Percentiles rank a stretch among this genome's conserved stretches.
These are phyloP conservation scores for Buathra laborator DNA, from an alignment of 2,888 invertebrate species.

Conservation along the genomic window DNA sequence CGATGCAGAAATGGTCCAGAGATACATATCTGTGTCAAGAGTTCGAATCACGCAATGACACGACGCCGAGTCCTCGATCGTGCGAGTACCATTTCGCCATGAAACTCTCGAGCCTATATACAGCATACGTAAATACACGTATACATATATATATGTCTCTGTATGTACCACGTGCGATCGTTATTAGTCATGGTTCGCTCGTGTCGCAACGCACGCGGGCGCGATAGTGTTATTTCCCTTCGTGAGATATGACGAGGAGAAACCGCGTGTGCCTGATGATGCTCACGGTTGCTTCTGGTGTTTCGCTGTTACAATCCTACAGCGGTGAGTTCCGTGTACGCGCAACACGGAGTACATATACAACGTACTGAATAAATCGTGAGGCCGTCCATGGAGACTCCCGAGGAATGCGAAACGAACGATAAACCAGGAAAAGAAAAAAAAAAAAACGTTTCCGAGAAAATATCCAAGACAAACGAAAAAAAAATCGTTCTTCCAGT, in stretches of 20 bases:
- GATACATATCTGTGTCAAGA: constrained; percentile 34
- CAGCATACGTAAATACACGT: constrained; percentile 14
- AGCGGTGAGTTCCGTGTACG: constrained; percentile 38
- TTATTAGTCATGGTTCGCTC: constrained; percentile 68
- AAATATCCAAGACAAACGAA: background rate
- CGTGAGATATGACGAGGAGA: constrained; percentile 45
- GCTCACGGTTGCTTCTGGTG: constrained; percentile 42
- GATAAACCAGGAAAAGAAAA: constrained; percentile 48
- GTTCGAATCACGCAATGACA: constrained; percentile 27
- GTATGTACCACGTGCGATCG: constrained; percentile 63
- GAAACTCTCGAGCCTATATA: constrained; percentile 36
- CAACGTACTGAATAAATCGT: constrained; percentile 51
- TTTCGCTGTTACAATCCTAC: constrained; percentile 20
- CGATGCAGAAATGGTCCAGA: background rate
- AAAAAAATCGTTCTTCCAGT: background rate
- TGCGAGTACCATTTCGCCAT: constrained; percentile 59
- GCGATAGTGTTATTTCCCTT: constrained; percentile 51
- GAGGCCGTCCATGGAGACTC: background rate
- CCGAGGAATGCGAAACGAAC: constrained; percentile 49
- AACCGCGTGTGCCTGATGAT: constrained; percentile 46
- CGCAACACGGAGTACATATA: constrained; percentile 16
- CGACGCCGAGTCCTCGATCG: constrained; percentile 45
- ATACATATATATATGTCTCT: constrained; percentile 29
- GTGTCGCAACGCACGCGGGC: constrained; percentile 64
- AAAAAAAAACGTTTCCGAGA: constrained; percentile 2